Evolutionary conservation across 1,140 invertebrate genomes (phyloP).

Genomic region (Amyelois transitella): DNA sequence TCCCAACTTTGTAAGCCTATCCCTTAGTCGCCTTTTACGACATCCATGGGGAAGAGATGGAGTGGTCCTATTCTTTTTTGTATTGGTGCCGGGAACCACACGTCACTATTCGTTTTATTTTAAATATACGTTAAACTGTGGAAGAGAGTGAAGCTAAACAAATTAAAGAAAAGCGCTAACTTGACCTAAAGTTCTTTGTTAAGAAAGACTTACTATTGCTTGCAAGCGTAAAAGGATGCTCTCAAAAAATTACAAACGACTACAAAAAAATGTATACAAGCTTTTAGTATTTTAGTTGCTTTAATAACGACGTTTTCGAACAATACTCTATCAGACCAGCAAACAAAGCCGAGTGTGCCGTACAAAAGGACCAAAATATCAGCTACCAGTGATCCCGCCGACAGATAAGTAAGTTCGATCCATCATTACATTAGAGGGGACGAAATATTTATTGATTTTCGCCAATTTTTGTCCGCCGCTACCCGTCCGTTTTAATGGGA

Average conservation of each 20-base stretch:
- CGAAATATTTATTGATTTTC: conserved; percentile 64
- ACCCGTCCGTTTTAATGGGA: conserved; percentile 6
- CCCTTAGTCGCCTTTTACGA: too few relatives aligned
- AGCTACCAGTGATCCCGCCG: conserved; percentile 45
- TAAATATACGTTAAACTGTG: too few relatives aligned
- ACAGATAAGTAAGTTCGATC: conserved; percentile 56
- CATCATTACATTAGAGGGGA: conserved; percentile 68
- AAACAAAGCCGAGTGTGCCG: neutral
- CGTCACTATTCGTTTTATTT: too few relatives aligned
- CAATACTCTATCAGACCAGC: neutral
- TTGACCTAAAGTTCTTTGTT: too few relatives aligned
- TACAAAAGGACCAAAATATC: neutral
- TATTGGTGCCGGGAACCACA: too few relatives aligned
- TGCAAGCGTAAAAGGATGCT: neutral
- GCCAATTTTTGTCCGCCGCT: conserved; percentile 38
- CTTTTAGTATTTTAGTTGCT: neutral
- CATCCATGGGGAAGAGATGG: too few relatives aligned
- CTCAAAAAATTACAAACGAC: neutral
- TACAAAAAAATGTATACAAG: too few relatives aligned
- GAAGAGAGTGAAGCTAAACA: too few relatives aligned
- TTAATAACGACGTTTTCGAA: neutral
- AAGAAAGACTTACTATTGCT: too few relatives aligned
- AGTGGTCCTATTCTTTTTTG: too few relatives aligned
- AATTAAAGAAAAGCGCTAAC: too few relatives aligned
- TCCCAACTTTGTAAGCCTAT: too few relatives aligned